Percentiles rank a stretch among this genome's conserved stretches.
Conservation (phyloP, 2,888 invertebrate genomes). For the Sesia bembeciformis region DNA sequence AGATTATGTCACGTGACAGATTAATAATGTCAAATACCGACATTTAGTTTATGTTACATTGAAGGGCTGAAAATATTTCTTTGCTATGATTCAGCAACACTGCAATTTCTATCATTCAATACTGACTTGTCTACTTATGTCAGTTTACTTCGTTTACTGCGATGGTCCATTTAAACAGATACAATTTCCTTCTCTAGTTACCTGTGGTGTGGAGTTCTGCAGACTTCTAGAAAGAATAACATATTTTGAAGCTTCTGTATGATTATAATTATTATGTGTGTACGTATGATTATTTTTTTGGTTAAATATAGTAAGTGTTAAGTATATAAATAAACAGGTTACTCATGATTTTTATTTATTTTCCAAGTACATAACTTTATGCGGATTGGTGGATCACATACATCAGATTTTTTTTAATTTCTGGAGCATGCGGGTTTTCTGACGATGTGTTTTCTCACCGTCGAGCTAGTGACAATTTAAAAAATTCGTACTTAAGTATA, state of each 20-base stretch:
- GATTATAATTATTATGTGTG: neutral
- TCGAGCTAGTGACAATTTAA: slow-evolving; percentile 1
- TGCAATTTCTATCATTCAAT: neutral
- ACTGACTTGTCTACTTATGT: neutral
- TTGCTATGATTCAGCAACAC: neutral
- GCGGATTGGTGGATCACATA: too few species aligned
- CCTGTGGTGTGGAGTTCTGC: slow-evolving; percentile 62
- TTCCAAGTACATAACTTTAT: neutral
- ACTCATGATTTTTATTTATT: neutral
- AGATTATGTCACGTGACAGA: too few species aligned
- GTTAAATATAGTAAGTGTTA: too few species aligned
- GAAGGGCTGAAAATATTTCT: neutral
- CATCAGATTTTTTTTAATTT: too few species aligned
- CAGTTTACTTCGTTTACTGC: slow-evolving; percentile 1
- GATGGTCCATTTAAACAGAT: slow-evolving; percentile 10
- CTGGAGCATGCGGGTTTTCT: too few species aligned
- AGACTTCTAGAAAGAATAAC: slow-evolving; percentile 44
- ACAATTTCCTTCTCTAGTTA: slow-evolving; percentile 35
- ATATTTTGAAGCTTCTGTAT: neutral
- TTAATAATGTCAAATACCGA: too few species aligned
- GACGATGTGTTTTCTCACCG: neutral
- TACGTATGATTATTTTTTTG: too few species aligned
- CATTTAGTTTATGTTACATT: too few species aligned
- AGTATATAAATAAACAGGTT: too few species aligned
- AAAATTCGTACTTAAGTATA: neutral